These are phyloP conservation scores for Cephus sareptanus DNA, from an alignment of 2,888 invertebrate genomes.

Conservation along the genomic window DNA sequence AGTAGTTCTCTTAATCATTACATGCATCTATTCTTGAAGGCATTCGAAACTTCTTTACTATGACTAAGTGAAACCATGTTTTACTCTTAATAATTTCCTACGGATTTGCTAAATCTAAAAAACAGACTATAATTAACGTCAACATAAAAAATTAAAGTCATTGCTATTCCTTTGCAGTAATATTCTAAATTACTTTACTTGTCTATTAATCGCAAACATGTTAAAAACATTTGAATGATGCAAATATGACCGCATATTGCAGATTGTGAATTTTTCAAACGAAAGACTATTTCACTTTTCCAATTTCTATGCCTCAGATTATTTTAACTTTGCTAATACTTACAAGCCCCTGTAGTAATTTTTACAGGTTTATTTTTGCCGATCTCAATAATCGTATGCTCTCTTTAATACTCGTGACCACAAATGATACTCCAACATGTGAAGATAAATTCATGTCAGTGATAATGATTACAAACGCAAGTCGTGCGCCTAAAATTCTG, in stretches of 20 bases:
- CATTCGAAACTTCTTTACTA: neutral
- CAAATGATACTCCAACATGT: neutral
- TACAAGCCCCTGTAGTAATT: neutral
- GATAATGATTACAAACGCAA: neutral
- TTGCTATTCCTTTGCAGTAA: neutral
- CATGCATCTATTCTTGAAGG: neutral
- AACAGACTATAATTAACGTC: neutral
- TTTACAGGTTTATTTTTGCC: neutral
- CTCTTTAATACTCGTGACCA: neutral
- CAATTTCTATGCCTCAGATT: neutral
- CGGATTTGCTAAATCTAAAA: neutral
- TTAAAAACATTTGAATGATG: neutral
- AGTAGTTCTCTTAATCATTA: neutral
- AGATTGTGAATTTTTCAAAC: neutral
- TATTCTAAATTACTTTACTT: neutral
- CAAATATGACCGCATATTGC: neutral
- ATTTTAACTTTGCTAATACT: neutral
- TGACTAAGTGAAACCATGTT: neutral
- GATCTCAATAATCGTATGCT: neutral
- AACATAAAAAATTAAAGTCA: neutral
- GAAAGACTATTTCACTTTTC: neutral
- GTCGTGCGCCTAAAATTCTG: neutral
- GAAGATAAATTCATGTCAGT: neutral
- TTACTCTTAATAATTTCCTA: neutral
- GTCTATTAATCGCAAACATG: neutral